Evolutionary conservation across 2,797 vertebrate species (phyloP).

Genomic region (Lepilemur ruficaudatus): DNA sequence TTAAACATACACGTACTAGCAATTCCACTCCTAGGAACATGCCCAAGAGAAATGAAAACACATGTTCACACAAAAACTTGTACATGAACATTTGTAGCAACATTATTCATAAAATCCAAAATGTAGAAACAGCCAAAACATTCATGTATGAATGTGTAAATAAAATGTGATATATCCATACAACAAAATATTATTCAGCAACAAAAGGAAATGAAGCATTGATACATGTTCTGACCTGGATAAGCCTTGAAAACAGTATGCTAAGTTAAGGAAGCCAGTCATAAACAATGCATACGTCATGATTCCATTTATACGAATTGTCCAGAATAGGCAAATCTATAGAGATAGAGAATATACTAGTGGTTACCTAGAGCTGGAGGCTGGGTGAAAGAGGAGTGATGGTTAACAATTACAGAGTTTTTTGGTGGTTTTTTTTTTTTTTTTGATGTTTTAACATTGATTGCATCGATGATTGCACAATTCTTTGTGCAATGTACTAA

Average conservation of each 20-base stretch:
- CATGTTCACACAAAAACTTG: not conserved
- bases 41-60: not conserved
- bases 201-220: not conserved
- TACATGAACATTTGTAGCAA: not conserved
- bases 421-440: too few species aligned
- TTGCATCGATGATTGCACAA: not conserved
- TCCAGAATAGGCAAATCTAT: not conserved
- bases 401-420: not conserved
- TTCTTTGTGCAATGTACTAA: not conserved
- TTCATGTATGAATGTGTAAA: not conserved
- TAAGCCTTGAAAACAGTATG: not conserved
- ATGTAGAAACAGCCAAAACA: not conserved
- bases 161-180: not conserved
- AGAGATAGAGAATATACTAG: not conserved
- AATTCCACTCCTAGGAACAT: not conserved
- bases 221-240: not conserved
- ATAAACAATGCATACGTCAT: not conserved
- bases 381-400: not conserved
- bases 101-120: slow-evolving; percentile 23
- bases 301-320: not conserved
- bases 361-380: not conserved
- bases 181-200: not conserved
- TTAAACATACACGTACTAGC: not conserved
- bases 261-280: not conserved
- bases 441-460: not conserved